Conservation (phyloP, 2,888 invertebrate species). For the Eurytoma californica region DNA sequence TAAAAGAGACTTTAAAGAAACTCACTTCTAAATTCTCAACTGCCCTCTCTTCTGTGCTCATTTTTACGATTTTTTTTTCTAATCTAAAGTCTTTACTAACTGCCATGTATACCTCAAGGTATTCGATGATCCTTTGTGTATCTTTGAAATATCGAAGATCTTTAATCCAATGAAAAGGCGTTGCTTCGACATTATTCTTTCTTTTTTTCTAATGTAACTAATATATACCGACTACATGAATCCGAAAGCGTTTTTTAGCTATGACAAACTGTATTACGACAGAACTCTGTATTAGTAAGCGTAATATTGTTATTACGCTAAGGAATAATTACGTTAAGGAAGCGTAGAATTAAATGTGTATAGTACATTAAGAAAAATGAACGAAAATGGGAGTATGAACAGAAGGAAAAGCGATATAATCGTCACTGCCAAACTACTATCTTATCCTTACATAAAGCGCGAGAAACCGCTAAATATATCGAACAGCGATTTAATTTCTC, state of each 20-base stretch:
- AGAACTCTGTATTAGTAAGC: not conserved
- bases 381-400: slow-evolving; percentile 10
- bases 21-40: slow-evolving; percentile 5
- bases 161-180: too few species aligned
- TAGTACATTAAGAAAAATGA: slow-evolving; percentile 13
- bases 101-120: slow-evolving; percentile 30
- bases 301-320: slow-evolving; percentile 18
- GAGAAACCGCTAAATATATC: slow-evolving; percentile 16
- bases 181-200: slow-evolving; percentile 10
- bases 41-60: slow-evolving; percentile 4
- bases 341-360: slow-evolving; percentile 42
- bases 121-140: not conserved
- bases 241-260: slow-evolving; percentile 14
- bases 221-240: not conserved
- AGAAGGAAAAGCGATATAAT: slow-evolving; percentile 44
- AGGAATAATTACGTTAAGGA: slow-evolving; percentile 15
- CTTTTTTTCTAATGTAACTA: slow-evolving; percentile 5
- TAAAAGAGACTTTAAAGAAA: not conserved
- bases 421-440: slow-evolving; percentile 71
- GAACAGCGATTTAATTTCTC: slow-evolving; percentile 28
- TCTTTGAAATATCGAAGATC: not conserved
- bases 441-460: slow-evolving; percentile 57
- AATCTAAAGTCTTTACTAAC: not conserved
- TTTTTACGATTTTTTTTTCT: not conserved
- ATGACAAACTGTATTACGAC: slow-evolving; percentile 15